Evolutionary conservation across 2,113 vertebrate genomes (phyloP).

Genomic region (Callipepla squamata): DNA sequence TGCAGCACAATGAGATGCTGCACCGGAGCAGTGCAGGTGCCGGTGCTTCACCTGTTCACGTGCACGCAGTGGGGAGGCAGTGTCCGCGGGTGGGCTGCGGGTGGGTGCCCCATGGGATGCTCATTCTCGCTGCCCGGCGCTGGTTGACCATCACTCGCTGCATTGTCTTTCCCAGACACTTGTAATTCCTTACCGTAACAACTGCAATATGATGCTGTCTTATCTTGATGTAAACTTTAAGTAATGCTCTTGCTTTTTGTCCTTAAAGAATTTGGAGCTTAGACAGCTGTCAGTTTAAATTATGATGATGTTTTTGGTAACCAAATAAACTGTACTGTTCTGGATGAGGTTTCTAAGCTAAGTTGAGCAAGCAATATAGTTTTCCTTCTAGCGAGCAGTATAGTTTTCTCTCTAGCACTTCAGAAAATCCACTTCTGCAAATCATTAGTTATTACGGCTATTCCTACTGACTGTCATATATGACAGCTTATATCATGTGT

Average conservation of each 20-base stretch:
- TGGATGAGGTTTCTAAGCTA: not conserved
- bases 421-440: not conserved
- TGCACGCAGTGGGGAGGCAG: not conserved
- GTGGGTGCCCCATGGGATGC: too few relatives aligned
- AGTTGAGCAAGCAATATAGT: not conserved
- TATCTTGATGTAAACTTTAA: slow-evolving; percentile 10
- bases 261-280: not conserved
- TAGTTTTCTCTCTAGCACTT: not conserved
- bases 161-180: not conserved
- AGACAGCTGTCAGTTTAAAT: not conserved
- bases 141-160: not conserved
- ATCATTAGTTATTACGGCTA: not conserved
- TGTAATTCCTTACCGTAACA: not conserved
- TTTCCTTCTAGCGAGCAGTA: not conserved
- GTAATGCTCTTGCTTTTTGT: not conserved
- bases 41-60: not conserved
- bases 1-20: not conserved
- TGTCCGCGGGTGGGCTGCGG: not conserved
- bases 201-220: not conserved
- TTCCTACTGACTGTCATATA: not conserved
- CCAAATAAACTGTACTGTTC: not conserved
- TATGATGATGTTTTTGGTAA: not conserved
- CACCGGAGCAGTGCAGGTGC: not conserved
- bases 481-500: not conserved
- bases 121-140: not conserved